These are phyloP conservation scores for Parapsyche elsis DNA, from an alignment of 1,140 invertebrate genomes.

Conservation along the genomic window DNA sequence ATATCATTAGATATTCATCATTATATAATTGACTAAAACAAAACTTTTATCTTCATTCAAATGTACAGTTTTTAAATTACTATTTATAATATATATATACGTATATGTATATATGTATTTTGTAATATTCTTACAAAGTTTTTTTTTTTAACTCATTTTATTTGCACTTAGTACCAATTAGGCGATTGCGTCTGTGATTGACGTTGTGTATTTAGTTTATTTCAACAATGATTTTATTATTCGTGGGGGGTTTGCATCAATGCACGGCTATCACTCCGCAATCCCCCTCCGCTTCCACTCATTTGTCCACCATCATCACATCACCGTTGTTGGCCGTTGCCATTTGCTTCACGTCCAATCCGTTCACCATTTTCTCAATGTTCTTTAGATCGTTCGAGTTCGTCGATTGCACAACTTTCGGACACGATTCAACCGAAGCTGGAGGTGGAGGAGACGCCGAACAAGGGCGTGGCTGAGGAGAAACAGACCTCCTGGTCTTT, in stretches of 20 bases:
- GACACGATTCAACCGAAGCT: constrained; percentile 64
- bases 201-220: neutral
- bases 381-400: constrained; percentile 86
- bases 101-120: constrained; percentile 12
- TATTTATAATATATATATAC: constrained; percentile 22
- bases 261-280: constrained; percentile 57
- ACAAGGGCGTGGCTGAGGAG: constrained; percentile 68
- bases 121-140: constrained; percentile 1
- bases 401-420: constrained; percentile 60
- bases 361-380: constrained; percentile 97
- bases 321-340: constrained; percentile 52
- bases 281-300: constrained; percentile 54
- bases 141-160: constrained; percentile 1
- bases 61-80: constrained; percentile 19
- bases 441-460: constrained; percentile 68
- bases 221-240: neutral
- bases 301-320: constrained; percentile 59
- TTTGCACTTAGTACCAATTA: constrained; percentile 44
- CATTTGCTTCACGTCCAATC: constrained; percentile 79
- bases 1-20: neutral
- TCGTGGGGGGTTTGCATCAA: constrained; percentile 37
- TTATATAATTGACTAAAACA: constrained; percentile 28
- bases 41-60: constrained; percentile 18
- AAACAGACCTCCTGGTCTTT: constrained; percentile 53
- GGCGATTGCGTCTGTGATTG: neutral